phyloP scores from a whole-genome alignment of 2,113 vertebrate genomes.

The Anthoscopus minutus region DNA sequence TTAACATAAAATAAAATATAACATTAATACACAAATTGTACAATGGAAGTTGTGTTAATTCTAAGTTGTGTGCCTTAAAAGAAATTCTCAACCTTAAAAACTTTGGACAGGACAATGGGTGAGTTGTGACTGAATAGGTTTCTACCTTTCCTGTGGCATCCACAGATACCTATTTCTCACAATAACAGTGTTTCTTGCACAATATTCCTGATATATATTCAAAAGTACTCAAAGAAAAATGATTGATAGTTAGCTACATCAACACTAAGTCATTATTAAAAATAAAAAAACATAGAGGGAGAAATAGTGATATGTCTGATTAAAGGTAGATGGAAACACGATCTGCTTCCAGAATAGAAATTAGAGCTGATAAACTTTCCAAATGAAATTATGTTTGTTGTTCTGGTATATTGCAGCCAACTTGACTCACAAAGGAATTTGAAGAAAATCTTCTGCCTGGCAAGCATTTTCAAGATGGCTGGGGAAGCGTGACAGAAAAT shows the following conservation, averaged over 20 bases:
- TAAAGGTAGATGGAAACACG: background rate
- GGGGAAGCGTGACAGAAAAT: background rate
- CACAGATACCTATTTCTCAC: background rate
- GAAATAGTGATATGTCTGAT: background rate
- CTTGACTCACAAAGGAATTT: background rate
- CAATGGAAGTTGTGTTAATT: background rate
- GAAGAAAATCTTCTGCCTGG: background rate
- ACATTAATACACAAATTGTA: background rate
- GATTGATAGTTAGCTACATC: constrained; percentile 30
- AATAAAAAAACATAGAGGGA: background rate
- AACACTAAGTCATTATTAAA: background rate
- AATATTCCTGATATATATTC: background rate
- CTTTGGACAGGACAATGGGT: background rate
- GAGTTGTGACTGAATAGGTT: background rate
- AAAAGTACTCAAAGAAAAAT: background rate
- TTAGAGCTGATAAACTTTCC: constrained; percentile 42
- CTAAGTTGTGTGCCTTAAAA: background rate
- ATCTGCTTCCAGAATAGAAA: constrained; percentile 35
- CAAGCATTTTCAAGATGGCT: background rate
- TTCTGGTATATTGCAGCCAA: background rate
- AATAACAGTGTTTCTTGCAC: constrained; percentile 6
- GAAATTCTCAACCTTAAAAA: background rate
- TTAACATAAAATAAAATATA: too few relatives aligned
- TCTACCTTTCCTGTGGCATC: background rate
- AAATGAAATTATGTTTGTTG: background rate